A percentile compares a stretch with the other conserved stretches of the same genome.
phyloP scores from a whole-genome alignment of 2,888 invertebrate genomes.

The Andrena marginata region DNA sequence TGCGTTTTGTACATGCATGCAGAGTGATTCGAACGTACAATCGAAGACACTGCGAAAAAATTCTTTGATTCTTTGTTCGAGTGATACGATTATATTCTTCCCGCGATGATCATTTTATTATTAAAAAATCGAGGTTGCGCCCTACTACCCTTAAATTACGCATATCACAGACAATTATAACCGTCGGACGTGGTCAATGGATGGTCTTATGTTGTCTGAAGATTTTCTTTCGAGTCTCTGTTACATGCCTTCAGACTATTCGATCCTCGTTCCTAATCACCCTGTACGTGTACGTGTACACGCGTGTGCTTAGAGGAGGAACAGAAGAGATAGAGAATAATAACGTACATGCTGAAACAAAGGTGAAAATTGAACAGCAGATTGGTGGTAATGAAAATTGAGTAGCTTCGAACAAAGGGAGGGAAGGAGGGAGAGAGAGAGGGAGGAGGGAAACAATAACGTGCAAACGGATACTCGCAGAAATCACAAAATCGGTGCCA shows the following conservation, averaged over 20 bases:
- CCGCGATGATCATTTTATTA: too few species aligned
- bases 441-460: slow-evolving; percentile 1
- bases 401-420: background rate
- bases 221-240: background rate
- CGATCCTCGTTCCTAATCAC: background rate
- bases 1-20: background rate
- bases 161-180: too few species aligned
- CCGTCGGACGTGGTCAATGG: too few species aligned
- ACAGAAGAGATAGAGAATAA: background rate
- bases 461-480: slow-evolving; percentile 12
- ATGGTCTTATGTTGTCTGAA: too few species aligned
- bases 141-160: too few species aligned
- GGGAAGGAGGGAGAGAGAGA: background rate
- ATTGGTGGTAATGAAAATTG: slow-evolving; percentile 16
- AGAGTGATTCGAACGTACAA: background rate
- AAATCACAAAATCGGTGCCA: slow-evolving; percentile 63
- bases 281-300: background rate
- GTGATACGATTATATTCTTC: too few species aligned
- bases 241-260: background rate
- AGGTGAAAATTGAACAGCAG: slow-evolving; percentile 8
- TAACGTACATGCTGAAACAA: slow-evolving; percentile 4
- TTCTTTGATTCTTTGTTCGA: too few species aligned
- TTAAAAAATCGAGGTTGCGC: too few species aligned
- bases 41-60: background rate
- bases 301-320: background rate